Percentiles rank a stretch among this genome's conserved stretches.
Evolutionary conservation across 2,113 vertebrate species (phyloP).

Genomic region (Salvator merianae): DNA sequence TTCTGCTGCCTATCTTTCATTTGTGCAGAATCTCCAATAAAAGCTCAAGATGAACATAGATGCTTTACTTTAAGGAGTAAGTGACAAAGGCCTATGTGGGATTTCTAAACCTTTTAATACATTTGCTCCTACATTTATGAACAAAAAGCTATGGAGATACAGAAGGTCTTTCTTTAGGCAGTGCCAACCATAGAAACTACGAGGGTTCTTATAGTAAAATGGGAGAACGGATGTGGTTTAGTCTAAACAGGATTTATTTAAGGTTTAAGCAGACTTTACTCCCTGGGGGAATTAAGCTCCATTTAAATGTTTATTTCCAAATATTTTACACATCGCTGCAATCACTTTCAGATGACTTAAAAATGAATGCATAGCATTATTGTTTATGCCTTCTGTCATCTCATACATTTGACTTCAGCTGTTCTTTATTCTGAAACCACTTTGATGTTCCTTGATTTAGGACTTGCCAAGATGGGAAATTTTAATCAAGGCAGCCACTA

Average conservation of each 20-base stretch:
- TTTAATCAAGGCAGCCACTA: slow-evolving; percentile 66
- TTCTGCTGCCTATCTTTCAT: not conserved
- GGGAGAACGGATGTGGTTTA: slow-evolving; percentile 44
- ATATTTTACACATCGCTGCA: slow-evolving; percentile 65
- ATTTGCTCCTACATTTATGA: slow-evolving; percentile 8
- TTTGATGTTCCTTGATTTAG: slow-evolving; percentile 73
- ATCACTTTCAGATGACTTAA: slow-evolving; percentile 70
- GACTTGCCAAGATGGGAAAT: slow-evolving; percentile 67
- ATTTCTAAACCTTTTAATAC: not conserved
- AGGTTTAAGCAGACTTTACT: slow-evolving; percentile 49
- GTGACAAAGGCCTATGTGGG: slow-evolving; percentile 20
- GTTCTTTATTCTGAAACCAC: slow-evolving; percentile 67
- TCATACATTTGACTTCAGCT: slow-evolving; percentile 69
- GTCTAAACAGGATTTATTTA: slow-evolving; percentile 54
- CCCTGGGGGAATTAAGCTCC: slow-evolving; percentile 35
- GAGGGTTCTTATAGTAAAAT: slow-evolving; percentile 39
- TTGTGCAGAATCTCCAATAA: not conserved
- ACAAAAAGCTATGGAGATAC: slow-evolving; percentile 31
- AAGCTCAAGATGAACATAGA: not conserved
- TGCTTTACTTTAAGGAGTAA: not conserved
- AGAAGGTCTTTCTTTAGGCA: slow-evolving; percentile 15
- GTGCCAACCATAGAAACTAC: slow-evolving; percentile 32
- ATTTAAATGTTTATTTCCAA: slow-evolving; percentile 61
- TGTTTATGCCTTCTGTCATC: slow-evolving; percentile 68
- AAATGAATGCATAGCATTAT: slow-evolving; percentile 62